phyloP scores from a whole-genome alignment of 2,113 vertebrate species.

The Dinomys branickii region DNA sequence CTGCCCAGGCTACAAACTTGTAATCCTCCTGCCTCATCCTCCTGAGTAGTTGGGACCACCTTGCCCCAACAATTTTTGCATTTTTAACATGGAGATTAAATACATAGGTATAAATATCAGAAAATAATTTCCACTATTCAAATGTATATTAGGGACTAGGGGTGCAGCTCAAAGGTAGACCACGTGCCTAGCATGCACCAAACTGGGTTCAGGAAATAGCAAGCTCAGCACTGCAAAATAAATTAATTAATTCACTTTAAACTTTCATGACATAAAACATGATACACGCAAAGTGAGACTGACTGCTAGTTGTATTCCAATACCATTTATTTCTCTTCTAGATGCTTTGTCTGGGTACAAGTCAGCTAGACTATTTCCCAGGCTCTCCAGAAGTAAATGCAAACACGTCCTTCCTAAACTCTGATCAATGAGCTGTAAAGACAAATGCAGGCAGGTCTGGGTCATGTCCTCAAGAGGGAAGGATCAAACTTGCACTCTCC shows the following conservation, averaged over 20 bases:
- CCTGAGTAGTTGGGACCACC: background rate
- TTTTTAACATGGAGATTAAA: conserved; percentile 34
- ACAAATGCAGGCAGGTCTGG: background rate
- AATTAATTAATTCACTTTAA: background rate
- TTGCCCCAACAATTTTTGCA: background rate
- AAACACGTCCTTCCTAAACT: background rate
- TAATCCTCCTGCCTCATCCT: background rate
- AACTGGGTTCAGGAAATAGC: background rate
- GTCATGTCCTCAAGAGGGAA: background rate
- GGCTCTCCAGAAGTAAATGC: background rate
- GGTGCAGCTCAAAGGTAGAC: background rate
- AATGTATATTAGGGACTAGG: background rate
- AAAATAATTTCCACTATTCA: background rate
- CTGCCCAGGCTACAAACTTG: background rate
- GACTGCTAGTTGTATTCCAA: background rate
- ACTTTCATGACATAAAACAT: background rate
- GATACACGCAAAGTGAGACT: background rate
- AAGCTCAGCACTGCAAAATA: background rate
- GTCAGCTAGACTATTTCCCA: background rate
- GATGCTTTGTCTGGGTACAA: background rate
- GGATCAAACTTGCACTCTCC: background rate
- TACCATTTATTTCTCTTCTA: background rate
- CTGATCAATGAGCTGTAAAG: background rate
- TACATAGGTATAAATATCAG: background rate
- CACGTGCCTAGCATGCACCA: background rate